Percentiles rank a stretch among this genome's conserved stretches.
phyloP scores from a whole-genome alignment of 2,113 vertebrate species.

The Cranoglanis bouderius region DNA sequence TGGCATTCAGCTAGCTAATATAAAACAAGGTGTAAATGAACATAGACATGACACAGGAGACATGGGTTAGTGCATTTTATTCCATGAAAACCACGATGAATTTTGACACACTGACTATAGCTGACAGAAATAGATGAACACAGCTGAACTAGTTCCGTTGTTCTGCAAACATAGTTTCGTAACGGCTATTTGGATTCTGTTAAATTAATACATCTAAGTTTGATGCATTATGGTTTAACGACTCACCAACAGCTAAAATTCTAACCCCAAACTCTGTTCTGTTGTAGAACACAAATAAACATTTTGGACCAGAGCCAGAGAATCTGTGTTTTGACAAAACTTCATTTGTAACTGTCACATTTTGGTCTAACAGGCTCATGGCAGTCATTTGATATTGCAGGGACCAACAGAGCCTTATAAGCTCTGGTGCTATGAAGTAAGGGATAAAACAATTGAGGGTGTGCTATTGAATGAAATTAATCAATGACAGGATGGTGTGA shows the following conservation, averaged over 20 bases:
- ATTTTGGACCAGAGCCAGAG: neutral
- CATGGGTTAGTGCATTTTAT: neutral
- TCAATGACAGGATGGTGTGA: neutral
- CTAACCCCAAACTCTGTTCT: neutral
- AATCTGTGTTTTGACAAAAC: neutral
- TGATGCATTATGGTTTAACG: neutral
- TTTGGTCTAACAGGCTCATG: neutral
- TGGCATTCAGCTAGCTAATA: neutral
- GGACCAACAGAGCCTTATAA: neutral
- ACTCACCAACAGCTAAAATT: neutral
- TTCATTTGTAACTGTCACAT: neutral
- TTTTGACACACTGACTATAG: neutral
- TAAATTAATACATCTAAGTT: too few relatives aligned
- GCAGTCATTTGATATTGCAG: neutral
- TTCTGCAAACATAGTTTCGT: neutral
- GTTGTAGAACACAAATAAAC: neutral
- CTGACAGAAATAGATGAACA: neutral
- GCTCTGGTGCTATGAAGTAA: neutral
- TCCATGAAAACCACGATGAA: neutral
- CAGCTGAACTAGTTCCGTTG: neutral
- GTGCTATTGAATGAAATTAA: neutral
- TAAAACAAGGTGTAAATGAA: neutral
- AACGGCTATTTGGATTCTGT: neutral
- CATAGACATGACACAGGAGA: neutral
- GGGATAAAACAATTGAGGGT: neutral